Conservation (phyloP, 1,140 invertebrate genomes). For the Plectus sambesii region DNA sequence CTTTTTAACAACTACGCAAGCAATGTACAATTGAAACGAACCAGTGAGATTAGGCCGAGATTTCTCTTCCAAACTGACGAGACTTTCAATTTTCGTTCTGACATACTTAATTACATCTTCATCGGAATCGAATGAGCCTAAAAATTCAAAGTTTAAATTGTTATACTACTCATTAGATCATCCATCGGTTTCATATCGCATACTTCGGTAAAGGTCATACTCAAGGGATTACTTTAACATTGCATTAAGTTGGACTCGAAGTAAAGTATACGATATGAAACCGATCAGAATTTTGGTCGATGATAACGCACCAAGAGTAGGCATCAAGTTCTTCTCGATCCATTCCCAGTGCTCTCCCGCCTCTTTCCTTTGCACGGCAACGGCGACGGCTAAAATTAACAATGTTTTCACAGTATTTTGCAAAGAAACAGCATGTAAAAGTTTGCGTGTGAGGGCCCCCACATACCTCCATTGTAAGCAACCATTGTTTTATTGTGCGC, state of each 20-base stretch:
- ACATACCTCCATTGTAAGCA: no score
- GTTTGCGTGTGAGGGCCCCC: no score
- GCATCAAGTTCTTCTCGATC: constrained; percentile 72
- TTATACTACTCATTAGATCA: constrained; percentile 2
- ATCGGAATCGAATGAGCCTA: constrained; percentile 67
- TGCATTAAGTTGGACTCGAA: no score
- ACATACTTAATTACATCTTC: constrained; percentile 91
- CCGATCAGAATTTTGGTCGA: background rate
- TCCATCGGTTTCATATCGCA: no score
- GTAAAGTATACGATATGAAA: constrained; percentile 5
- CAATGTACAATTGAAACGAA: constrained; percentile 19
- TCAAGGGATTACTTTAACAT: no score
- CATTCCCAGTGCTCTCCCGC: constrained; percentile 85
- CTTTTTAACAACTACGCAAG: no score
- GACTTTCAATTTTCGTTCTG: constrained; percentile 83
- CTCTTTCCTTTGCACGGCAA: constrained; percentile 68
- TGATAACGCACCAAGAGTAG: constrained; percentile 60
- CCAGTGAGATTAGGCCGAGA: constrained; percentile 32
- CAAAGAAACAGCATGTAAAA: background rate
- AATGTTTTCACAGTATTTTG: constrained; percentile 7
- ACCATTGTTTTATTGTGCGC: no score
- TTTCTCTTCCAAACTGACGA: constrained; percentile 56
- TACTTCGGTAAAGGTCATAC: no score
- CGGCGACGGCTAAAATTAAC: constrained; percentile 53
- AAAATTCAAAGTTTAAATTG: constrained; percentile 16